Evolutionary conservation across 2,113 vertebrate genomes (phyloP), one percentile per base, ranked within the genome.

Genomic region (Crypturellus undulatus): DNA sequence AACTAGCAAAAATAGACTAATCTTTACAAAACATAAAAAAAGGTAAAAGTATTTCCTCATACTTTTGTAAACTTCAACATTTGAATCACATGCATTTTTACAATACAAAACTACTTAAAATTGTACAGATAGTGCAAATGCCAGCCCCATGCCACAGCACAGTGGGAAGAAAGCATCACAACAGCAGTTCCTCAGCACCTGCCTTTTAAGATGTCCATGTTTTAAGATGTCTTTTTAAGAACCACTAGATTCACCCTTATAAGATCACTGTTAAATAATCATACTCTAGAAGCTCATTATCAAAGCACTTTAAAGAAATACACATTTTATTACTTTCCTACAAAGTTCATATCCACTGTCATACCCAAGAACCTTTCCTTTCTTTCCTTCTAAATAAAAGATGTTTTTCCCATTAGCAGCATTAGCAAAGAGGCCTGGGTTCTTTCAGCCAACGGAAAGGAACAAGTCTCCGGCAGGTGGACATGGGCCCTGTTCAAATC

Each of bases 61-160:
- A 2, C 24, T 52, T 77, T 56, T 28, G 12, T 60, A 19, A 2
- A 42, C 79, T 32, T 12, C 20, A 22, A 2, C 26, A 30, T n/a
- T 12, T 18, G 42, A 28, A 14, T 21, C 22, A 1, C 2, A 17
- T 0, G 10, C 14, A 8, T 30, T 30, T 21, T 20, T 65, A 11
- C 7, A 0, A 2, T 10, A 30, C 18, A 40, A 8, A 34, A 40
- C 15, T 43, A 32, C 22, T 8, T 12, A 8, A 43, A 2, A 32
- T 1, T 59, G 42, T 34, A 49, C 0, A 47, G 58, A 40, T 6
- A 47, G 40, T 4, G 51, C 58, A 42, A 34, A 58, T 0, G 7
- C 32, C 22, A 49, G 51, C 58, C 16, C 1, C 2, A n/a, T 25
- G 28, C 19, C 4, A 3, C 30, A n/a, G 45, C 7, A 6, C 56